Base-by-base conservation (phyloP, 2,888 invertebrate genomes). In the Platycheirus albimanus region DNA sequence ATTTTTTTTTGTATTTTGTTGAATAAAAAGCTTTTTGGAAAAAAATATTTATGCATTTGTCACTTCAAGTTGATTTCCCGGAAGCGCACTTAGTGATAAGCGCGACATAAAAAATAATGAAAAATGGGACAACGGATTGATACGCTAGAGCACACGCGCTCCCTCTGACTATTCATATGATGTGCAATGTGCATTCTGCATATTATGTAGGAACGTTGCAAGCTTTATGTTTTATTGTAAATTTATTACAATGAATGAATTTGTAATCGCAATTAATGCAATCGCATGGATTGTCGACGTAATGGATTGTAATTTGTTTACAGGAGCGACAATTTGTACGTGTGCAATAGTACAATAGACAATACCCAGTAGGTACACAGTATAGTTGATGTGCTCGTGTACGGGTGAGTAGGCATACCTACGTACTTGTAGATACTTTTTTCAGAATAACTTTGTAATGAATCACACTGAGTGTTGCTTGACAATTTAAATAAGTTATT, bases 11-110 rank as follows among this genome's bases (percentile, higher is more conserved):
- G n/a, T n/a, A n/a, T n/a, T 1, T 38, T 10, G 33, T 56, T 6
- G 41, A 66, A 49, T 38, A 36, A 19, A 13, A 69, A 47, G 47
- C 56, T 54, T 52, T 36, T 56, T n/a, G n/a, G n/a, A n/a, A n/a
- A 11, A 52, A 52, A 61, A 28, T 19, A 41, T 24, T 56, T 24
- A 41, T 61, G 33, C 11, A 51, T 71, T 47, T 61, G 20, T 45
- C 63, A 51, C 33, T 41, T 56, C 13, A 41, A 13, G 3, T 41
- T 66, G 24, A 45, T 67, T 75, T 75, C 75, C 75, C 47, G 75
- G 75, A 75, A 75, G 36, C 66, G 51, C 51, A 67, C 10, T 43
- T 15, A 33, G 51, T 20, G 54, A 54, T 54, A 54, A 54, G 54
- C 11, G n/a, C n/a, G 58, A 36, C 10, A 56, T 19, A 24, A 28